Conservation (phyloP, 64 coral and sea anemone species). For the Trachythela sp. region DNA sequence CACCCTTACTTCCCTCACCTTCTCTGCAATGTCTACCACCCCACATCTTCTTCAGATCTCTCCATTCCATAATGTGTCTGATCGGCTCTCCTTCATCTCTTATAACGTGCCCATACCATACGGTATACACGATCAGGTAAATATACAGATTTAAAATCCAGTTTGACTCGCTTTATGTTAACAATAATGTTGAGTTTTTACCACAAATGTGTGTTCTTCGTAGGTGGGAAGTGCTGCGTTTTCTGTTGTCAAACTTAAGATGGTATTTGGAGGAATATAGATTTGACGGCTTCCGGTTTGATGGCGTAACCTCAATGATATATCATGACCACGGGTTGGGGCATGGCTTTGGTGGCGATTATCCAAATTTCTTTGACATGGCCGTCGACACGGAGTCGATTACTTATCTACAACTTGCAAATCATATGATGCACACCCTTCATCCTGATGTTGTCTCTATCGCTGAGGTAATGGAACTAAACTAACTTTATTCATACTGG, state of each 20-base stretch:
- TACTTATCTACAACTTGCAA: constrained; percentile 85
- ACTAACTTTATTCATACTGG: too few species aligned
- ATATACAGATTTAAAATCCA: too few species aligned
- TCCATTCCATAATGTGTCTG: too few species aligned
- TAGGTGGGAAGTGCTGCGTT: constrained; percentile 87
- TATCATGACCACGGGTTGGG: constrained; percentile 97
- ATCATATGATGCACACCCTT: constrained; percentile 85
- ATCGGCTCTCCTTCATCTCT: too few species aligned
- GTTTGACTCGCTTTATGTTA: too few species aligned
- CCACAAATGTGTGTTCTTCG: not conserved
- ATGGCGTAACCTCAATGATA: constrained; percentile 94
- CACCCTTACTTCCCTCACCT: too few species aligned
- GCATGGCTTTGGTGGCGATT: constrained; percentile 93
- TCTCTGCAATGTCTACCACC: too few species aligned
- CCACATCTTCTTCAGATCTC: too few species aligned
- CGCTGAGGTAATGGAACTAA: constrained; percentile 73
- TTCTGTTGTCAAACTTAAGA: constrained; percentile 89
- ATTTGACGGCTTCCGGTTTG: constrained; percentile 98
- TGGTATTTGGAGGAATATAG: constrained; percentile 88
- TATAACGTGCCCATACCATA: too few species aligned
- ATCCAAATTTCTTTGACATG: constrained; percentile 88
- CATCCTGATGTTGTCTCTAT: constrained; percentile 71
- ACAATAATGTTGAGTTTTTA: not conserved
- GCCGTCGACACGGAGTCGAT: constrained; percentile 93
- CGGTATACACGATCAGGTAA: too few species aligned